Evolutionary conservation across 1,140 invertebrate species (phyloP), one percentile per base, ranked within the genome.

Genomic region (Bombus waltoni): DNA sequence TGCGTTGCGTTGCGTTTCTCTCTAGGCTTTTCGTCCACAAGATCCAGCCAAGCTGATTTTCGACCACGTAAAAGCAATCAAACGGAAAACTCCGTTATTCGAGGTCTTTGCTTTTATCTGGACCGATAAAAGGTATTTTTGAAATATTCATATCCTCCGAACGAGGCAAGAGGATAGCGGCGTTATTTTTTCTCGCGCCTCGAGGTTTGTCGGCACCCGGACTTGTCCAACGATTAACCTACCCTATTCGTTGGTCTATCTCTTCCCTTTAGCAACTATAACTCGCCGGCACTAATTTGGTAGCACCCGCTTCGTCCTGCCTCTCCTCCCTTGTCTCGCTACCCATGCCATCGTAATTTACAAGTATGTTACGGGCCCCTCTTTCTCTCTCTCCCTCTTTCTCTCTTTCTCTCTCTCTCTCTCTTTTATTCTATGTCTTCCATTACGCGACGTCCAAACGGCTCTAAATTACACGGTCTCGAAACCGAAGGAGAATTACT

Each of bases 401-500:
- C 25, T 59, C 25, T 40, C n/a, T n/a, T n/a, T n/a, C 59, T 71
- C 78, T 35, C 8, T 47, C 59, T 75, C 79, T n/a, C 9, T 42
- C 25, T 59, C 25, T 40, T 70, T 68, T 72, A 77, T 59, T 71
- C 74, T 42, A 8, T n/a, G 53, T 59, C 40, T 40, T 80, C 81
- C 81, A 83, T 84, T 80, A 83, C 72, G 32, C 85, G 76, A 89
- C 68, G 80, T 81, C 72, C 80, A 89, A 89, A 89, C 88, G 85
- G 88, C 88, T 66, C 84, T 89, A 89, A 89, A 89, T 89, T 89
- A 89, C 88, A 89, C 75, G 42, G 88, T 78, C 77, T 89, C 88
- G 79, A 89, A 89, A 89, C 80, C 76, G 72, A 81, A 87, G 87
- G 80, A 77, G 75, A 71, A 40, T 79, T 65, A 32, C 38, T 18